Conservation (phyloP, 2,113 vertebrate species). For the Carassius gibelio region DNA sequence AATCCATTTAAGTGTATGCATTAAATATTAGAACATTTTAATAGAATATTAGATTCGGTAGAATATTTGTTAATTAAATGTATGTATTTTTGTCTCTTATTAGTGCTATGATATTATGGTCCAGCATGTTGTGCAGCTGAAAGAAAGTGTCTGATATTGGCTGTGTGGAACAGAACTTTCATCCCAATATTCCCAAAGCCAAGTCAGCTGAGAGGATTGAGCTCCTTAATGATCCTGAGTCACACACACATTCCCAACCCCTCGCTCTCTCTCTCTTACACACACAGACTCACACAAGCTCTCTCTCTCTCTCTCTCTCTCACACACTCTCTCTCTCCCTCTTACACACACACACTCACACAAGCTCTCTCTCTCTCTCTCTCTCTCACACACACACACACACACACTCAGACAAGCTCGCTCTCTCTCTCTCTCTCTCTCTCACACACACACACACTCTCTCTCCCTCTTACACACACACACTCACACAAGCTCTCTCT, state of each 20-base stretch:
- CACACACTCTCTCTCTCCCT: no score
- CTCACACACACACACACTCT: no score
- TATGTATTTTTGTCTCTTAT: neutral
- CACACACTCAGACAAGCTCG: no score
- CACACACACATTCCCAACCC: neutral
- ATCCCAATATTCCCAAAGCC: conserved; percentile 79
- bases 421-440: no score
- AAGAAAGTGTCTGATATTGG: conserved; percentile 42
- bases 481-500: no score
- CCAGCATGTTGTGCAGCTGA: conserved; percentile 14
- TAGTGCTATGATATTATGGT: neutral
- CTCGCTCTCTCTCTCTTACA: no score
- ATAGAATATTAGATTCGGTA: neutral
- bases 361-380: no score
- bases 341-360: no score
- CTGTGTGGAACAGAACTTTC: conserved; percentile 47
- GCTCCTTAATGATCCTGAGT: conserved; percentile 38
- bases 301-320: no score
- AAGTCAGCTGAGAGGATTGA: conserved; percentile 91
- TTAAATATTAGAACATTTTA: neutral
- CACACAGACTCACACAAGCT: no score
- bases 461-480: no score
- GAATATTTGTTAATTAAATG: neutral
- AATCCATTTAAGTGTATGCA: neutral
- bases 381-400: no score